These are phyloP conservation scores for Hippopotamus amphibius DNA, from an alignment of 2,113 vertebrate genomes.

Conservation along the genomic window DNA sequence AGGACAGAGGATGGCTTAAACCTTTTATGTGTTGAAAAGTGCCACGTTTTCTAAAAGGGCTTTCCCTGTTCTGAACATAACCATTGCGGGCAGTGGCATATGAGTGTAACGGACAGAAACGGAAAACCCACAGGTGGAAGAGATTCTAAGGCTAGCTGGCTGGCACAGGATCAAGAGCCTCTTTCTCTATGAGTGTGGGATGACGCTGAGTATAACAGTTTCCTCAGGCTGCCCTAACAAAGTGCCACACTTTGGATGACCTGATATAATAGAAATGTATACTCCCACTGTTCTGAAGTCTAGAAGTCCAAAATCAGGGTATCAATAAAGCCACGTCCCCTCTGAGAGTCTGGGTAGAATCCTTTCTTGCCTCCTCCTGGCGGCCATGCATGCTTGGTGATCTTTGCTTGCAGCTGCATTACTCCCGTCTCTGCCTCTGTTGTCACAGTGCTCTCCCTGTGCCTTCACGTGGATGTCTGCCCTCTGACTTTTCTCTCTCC, in stretches of 20 bases:
- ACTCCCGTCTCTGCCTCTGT: too few species aligned
- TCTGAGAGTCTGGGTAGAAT: not conserved
- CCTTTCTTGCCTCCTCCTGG: not conserved
- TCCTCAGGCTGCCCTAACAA: not conserved
- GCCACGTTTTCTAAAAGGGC: not conserved
- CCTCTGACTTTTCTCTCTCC: not conserved
- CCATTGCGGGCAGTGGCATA: not conserved
- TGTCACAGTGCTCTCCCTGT: too few species aligned
- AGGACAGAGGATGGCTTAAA: constrained; percentile 1
- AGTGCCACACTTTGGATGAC: not conserved
- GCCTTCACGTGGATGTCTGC: not conserved
- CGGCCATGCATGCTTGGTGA: not conserved
- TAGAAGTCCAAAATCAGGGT: not conserved
- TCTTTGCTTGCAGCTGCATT: accelerated
- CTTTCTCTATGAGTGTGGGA: not conserved
- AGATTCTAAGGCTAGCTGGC: not conserved
- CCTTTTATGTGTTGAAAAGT: not conserved
- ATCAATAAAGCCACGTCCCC: not conserved
- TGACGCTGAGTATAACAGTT: not conserved
- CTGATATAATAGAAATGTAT: not conserved
- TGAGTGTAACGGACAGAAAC: not conserved
- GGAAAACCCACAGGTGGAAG: not conserved
- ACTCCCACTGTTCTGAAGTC: not conserved
- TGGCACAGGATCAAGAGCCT: not conserved
- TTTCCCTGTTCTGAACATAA: not conserved